Evolutionary conservation across 2,113 vertebrate genomes (phyloP).

Genomic region (Grammomys dolichurus): DNA sequence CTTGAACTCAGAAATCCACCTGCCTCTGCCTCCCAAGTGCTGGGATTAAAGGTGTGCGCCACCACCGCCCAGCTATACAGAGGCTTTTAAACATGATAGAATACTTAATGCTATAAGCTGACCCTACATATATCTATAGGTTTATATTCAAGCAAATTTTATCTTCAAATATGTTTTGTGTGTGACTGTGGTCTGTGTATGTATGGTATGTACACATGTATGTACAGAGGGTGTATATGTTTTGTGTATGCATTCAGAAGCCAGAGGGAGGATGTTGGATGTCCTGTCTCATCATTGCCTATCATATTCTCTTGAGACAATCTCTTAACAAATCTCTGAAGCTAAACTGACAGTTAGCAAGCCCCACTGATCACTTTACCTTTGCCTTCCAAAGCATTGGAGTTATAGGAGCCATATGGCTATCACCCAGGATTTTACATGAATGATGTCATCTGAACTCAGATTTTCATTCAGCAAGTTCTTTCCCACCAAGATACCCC

Average conservation of each 20-base stretch:
- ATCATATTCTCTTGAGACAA: neutral
- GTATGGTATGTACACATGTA: neutral
- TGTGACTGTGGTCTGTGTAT: neutral
- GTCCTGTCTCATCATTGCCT: neutral
- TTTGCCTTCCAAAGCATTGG: neutral
- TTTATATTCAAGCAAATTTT: constrained; percentile 57
- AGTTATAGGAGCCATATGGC: neutral
- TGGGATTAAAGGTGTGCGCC: too few relatives aligned
- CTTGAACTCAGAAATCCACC: too few relatives aligned
- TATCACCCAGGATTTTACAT: neutral
- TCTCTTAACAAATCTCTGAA: neutral
- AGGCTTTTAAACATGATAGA: constrained; percentile 15
- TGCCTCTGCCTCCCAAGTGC: too few relatives aligned
- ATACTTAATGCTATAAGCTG: constrained; percentile 32
- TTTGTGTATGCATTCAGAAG: neutral
- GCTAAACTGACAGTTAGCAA: neutral
- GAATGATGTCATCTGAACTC: neutral
- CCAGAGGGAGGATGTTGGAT: neutral
- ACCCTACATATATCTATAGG: neutral
- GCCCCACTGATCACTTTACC: neutral
- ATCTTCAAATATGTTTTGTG: constrained; percentile 53
- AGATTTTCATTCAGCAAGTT: neutral
- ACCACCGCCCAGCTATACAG: neutral
- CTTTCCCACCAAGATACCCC: neutral
- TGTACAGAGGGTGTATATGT: neutral